These are phyloP conservation scores for Stenoptilia bipunctidactyla DNA, from an alignment of 2,888 invertebrate species.

Conservation along the genomic window DNA sequence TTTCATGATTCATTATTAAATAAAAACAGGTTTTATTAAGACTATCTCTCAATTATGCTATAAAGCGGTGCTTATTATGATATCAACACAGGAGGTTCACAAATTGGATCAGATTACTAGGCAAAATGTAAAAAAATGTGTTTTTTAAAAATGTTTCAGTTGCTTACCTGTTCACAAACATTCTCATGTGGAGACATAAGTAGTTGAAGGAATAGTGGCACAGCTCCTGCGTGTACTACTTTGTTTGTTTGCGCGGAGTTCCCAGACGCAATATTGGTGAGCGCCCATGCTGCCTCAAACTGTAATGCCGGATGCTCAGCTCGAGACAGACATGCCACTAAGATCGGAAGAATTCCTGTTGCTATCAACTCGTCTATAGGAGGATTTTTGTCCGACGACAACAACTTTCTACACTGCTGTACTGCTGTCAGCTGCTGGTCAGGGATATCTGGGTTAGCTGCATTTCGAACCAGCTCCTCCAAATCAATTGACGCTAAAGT, in stretches of 20 bases:
- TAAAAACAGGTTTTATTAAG: no score
- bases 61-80: no score
- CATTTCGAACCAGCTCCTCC: conserved; percentile 87
- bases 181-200: conserved; percentile 94
- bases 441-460: conserved; percentile 83
- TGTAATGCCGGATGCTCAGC: conserved; percentile 91
- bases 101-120: no score
- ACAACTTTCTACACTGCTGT: conserved; percentile 93
- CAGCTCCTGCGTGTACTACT: conserved; percentile 94
- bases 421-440: conserved; percentile 90
- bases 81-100: no score
- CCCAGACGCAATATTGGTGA: conserved; percentile 96
- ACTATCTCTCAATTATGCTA: no score
- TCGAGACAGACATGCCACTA: conserved; percentile 89
- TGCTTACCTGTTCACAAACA: conserved; percentile 89
- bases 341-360: conserved; percentile 94
- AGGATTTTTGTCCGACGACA: conserved; percentile 98
- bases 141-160: no score
- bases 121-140: no score
- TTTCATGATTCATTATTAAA: no score
- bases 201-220: conserved; percentile 93
- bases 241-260: conserved; percentile 92
- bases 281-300: conserved; percentile 98
- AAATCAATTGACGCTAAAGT: conserved; percentile 80
- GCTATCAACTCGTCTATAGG: conserved; percentile 96